Base-by-base conservation (phyloP, 1,140 invertebrate species). In the Centruroides vittatus region DNA sequence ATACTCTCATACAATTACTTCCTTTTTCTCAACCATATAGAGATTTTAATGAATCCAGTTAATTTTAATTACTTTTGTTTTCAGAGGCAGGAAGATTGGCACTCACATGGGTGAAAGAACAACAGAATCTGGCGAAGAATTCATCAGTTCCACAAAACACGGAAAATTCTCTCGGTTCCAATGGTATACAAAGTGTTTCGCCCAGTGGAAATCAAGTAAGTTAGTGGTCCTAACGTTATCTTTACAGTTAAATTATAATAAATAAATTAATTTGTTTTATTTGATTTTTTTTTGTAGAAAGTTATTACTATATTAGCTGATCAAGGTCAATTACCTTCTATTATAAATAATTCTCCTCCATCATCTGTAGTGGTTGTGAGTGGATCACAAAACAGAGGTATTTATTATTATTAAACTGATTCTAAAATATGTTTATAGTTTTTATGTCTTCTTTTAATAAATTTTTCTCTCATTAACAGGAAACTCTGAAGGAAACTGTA, bases 41-140 rank as follows among this genome's bases (percentile, higher is more conserved):
- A 23, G 23, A 23, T 23, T 23, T 23, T 23, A 23, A 23, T 23
- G 23, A 23, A 23, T 23, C 23, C 23, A 23, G 23, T 23, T 23
- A 23, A 23, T 23, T 23, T 23, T 23, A 23, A 23, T 23, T 23
- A 23, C 2, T 23, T 23, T 23, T 23, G 23, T 62, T 65, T 63
- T 50, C 66, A 72, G 75, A 88, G 71, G 85, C 84, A 57, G 86
- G 86, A 13, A 87, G 87, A 69, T 75, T 87, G 66, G 80, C 85
- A 5, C 71, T 88, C 63, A 85, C 86, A 67, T 74, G 77, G 48
- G 77, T 79, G 7, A 81, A 79, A 72, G 64, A 67, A 4, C 63
- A 61, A 52, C 61, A 60, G 56, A 61, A 60, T 50, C 23, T 62
- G 41, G 60, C 52, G 46, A 63, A 59, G n/a, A 57, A 50, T 49